Percentiles rank a stretch among this genome's conserved stretches.
These are phyloP conservation scores for Sebastiscus tertius DNA, from an alignment of 2,797 vertebrate species.

Conservation along the genomic window DNA sequence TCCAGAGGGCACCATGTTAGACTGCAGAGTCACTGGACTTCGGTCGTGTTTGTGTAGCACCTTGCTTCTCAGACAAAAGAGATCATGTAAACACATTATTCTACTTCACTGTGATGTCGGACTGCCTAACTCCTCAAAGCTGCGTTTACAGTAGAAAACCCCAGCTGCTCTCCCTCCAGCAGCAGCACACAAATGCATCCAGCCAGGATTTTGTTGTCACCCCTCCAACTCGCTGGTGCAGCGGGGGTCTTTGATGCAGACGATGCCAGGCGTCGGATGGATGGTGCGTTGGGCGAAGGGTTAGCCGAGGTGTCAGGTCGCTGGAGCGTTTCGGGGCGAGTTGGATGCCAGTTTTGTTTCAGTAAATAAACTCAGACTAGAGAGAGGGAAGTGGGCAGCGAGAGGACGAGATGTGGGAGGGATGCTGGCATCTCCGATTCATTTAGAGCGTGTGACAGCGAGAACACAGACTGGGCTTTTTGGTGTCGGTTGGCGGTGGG, in stretches of 20 bases:
- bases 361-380: constrained; percentile 15
- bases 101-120: constrained; percentile 41
- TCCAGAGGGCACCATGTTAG: constrained; percentile 23
- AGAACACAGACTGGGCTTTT: constrained; percentile 5
- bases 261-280: neutral
- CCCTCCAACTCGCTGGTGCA: constrained; percentile 1
- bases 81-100: constrained; percentile 53
- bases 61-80: constrained; percentile 23
- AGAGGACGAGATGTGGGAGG: constrained; percentile 43
- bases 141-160: neutral
- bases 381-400: constrained; percentile 34
- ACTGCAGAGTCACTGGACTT: constrained; percentile 31
- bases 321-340: neutral
- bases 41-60: neutral
- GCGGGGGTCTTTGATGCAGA: constrained; percentile 20
- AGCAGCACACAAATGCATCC: neutral
- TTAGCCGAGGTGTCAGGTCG: constrained; percentile 3
- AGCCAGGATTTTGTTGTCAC: neutral
- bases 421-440: constrained; percentile 31
- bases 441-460: constrained; percentile 11
- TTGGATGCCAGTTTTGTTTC: constrained; percentile 20
- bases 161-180: constrained; percentile 1
- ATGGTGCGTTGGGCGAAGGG: neutral
- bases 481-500: neutral
- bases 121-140: constrained; percentile 7